Evolutionary conservation across 2,888 invertebrate species (phyloP).

Genomic region (Harpalus rubripes): DNA sequence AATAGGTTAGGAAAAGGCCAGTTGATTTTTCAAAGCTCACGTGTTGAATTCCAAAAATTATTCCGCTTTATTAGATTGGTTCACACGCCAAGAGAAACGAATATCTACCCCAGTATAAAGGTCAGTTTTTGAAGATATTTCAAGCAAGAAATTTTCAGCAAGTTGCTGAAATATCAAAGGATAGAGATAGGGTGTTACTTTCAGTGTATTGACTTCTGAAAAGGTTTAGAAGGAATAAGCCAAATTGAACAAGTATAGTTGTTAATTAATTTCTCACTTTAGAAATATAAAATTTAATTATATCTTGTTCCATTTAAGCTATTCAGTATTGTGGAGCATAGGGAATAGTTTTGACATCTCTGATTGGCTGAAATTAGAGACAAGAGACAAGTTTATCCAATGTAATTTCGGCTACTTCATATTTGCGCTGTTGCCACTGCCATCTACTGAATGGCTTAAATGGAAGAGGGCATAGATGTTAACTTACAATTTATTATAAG

Average conservation of each 20-base stretch:
- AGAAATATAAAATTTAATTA: neutral
- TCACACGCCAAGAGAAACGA: constrained; percentile 19
- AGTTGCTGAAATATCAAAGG: constrained; percentile 17
- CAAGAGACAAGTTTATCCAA: no score
- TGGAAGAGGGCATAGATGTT: neutral
- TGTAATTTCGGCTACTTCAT: no score
- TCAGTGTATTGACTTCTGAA: neutral
- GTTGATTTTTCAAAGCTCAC: constrained; percentile 10
- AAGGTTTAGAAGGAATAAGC: neutral
- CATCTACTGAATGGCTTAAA: no score
- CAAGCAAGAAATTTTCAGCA: constrained; percentile 6
- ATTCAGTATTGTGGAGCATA: no score
- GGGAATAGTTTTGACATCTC: no score
- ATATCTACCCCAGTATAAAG: constrained; percentile 9
- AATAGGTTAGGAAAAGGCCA: constrained; percentile 57
- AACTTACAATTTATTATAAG: neutral
- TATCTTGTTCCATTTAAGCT: no score
- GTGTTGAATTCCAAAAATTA: constrained; percentile 36
- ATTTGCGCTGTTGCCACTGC: no score
- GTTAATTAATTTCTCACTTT: neutral
- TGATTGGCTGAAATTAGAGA: no score
- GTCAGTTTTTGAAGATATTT: constrained; percentile 24
- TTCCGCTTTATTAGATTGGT: constrained; percentile 22
- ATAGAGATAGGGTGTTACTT: neutral
- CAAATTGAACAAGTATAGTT: neutral